Conservation (phyloP, 2,888 invertebrate species). For the Lagria hirta region DNA sequence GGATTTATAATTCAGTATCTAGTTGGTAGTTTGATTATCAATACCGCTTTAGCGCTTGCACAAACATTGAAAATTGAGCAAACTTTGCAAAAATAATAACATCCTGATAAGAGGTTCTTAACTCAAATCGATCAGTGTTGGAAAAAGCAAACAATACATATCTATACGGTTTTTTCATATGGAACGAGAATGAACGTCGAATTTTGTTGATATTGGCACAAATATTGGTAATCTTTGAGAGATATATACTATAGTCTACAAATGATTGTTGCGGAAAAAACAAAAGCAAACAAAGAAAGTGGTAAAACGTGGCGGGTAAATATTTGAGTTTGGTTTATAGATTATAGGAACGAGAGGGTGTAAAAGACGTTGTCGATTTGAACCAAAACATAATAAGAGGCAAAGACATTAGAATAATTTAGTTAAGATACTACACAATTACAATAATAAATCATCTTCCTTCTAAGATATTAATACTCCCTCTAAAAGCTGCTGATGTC, state of each 20-base stretch:
- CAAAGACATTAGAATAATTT: no score
- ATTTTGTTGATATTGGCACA: slow-evolving; percentile 13
- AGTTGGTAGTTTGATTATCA: not conserved
- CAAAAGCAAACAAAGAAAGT: slow-evolving; percentile 39
- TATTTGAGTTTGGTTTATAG: slow-evolving; percentile 25
- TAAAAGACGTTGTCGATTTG: not conserved
- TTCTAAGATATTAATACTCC: no score
- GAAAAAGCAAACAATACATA: slow-evolving; percentile 36
- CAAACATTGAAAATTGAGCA: slow-evolving; percentile 30
- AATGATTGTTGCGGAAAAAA: slow-evolving; percentile 34
- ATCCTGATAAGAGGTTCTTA: slow-evolving; percentile 25
- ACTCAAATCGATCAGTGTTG: slow-evolving; percentile 26
- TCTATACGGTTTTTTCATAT: slow-evolving; percentile 29
- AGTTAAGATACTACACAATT: not conserved
- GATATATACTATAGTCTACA: slow-evolving; percentile 37
- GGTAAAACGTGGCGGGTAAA: slow-evolving; percentile 32
- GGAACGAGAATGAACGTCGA: slow-evolving; percentile 13
- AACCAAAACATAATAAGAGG: no score
- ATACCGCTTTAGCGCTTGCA: slow-evolving; percentile 21
- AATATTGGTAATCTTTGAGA: slow-evolving; percentile 30
- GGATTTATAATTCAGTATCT: no score
- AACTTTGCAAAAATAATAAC: slow-evolving; percentile 31
- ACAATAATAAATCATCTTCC: slow-evolving; percentile 2
- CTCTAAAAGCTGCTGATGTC: no score
- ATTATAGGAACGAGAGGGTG: slow-evolving; percentile 9